Conservation (phyloP, 2,888 invertebrate genomes). For the Campopleginae sp. region DNA sequence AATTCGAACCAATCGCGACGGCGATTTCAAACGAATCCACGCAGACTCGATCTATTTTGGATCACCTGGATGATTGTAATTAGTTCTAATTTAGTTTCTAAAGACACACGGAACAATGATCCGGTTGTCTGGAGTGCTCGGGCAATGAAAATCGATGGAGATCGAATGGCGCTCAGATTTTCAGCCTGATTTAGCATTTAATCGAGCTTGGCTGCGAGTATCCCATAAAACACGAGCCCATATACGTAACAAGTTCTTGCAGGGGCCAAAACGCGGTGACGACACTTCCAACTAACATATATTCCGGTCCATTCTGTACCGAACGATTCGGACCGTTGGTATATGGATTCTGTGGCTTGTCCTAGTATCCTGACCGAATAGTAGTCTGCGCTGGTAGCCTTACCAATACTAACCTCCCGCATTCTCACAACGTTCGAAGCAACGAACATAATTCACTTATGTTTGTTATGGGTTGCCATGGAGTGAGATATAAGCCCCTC, state of each 20-base stretch:
- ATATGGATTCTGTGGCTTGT: slow-evolving; percentile 14
- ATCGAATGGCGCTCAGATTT: background rate
- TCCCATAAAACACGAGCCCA: slow-evolving; percentile 77
- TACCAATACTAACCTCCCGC: slow-evolving; percentile 32
- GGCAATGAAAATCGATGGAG: slow-evolving; percentile 7
- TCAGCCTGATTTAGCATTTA: slow-evolving; percentile 65
- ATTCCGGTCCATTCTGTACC: background rate
- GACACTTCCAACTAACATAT: slow-evolving; percentile 27
- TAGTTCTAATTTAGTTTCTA: background rate
- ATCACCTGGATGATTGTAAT: background rate
- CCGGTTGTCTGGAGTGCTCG: background rate
- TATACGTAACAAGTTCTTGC: slow-evolving; percentile 57
- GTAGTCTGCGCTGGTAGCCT: slow-evolving; percentile 35
- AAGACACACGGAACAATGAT: background rate
- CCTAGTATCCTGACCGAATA: slow-evolving; percentile 1
- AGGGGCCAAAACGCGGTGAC: slow-evolving; percentile 35
- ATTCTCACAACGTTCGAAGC: slow-evolving; percentile 65
- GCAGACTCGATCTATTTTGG: background rate
- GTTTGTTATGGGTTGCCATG: slow-evolving; percentile 83
- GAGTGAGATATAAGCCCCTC: slow-evolving; percentile 79
- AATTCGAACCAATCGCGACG: background rate
- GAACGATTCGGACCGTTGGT: slow-evolving; percentile 24
- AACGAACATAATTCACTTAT: slow-evolving; percentile 82
- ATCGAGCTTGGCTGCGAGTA: slow-evolving; percentile 76
- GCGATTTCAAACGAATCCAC: background rate